phyloP scores from a whole-genome alignment of 2,888 invertebrate species.

The Thelaira solivaga region DNA sequence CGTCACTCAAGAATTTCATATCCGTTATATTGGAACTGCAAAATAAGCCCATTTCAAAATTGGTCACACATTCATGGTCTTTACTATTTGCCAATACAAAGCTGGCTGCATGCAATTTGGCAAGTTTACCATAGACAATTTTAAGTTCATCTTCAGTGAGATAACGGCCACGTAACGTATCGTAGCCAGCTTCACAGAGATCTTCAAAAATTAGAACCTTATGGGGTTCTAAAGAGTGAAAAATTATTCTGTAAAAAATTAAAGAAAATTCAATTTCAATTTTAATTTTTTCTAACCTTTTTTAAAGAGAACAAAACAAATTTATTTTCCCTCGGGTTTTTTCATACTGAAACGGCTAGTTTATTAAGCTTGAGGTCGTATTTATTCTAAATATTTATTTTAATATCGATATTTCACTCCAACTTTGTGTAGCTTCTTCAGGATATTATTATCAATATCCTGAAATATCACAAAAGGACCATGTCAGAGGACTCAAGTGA shows the following conservation, averaged over 20 bases:
- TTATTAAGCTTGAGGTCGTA: no score
- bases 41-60: conserved; percentile 43
- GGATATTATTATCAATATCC: no score
- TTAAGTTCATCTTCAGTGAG: conserved; percentile 60
- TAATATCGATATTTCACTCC: no score
- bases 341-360: no score
- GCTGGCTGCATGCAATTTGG: conserved; percentile 68
- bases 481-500: no score
- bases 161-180: conserved; percentile 58
- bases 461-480: no score
- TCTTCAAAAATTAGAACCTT: conserved; percentile 63
- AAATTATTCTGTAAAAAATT: conserved; percentile 23
- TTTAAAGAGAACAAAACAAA: no score
- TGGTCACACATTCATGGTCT: conserved; percentile 22
- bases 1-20: conserved; percentile 47
- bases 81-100: conserved; percentile 58
- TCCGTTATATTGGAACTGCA: not conserved
- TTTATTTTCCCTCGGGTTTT: no score
- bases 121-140: conserved; percentile 64
- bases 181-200: conserved; percentile 51
- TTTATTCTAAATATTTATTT: no score
- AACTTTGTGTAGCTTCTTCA: no score
- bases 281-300: no score
- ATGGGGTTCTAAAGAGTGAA: conserved; percentile 48
- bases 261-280: no score